Evolutionary conservation across 2,888 invertebrate genomes (phyloP), one percentile per base, ranked within the genome.

Genomic region (Drosophila quasianomalipes): DNA sequence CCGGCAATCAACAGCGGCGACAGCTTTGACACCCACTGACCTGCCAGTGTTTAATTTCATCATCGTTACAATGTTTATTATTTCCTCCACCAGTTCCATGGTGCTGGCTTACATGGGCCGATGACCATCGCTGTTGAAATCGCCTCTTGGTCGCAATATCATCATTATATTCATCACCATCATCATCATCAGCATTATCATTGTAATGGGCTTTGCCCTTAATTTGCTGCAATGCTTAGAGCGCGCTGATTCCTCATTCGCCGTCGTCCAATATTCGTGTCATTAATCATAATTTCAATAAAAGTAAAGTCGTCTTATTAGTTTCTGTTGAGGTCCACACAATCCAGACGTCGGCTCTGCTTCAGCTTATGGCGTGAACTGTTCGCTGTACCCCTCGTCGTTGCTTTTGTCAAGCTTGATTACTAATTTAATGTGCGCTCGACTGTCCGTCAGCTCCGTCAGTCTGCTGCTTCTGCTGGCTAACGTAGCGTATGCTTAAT

Each of bases 211-310:
- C 67, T 72, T 64, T 72, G 78, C 66, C 70, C 82, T 76, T 83
- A 83, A 76, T 82, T 79, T 69, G 57, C 51, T 78, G 59, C 69
- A 80, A 65, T 66, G 70, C 44, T 31, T 22, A 16, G 6, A 22
- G 58, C 41, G 41, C 72, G 55, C 59, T 79, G 82, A 76, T 74
- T 71, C 66, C 54, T 70, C 63, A 65, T 77, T 79, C 58, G 61
- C 82, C 68, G 63, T 67, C 71, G 79, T 69, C 54, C 79, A 79
- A 90, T 83, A 76, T 85, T 82, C 73, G 70, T 71, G 77, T 79
- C 92, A 86, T 91, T 91, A 88, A 91, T 91, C 91, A 91, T 91
- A 90, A 91, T 91, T 87, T 89, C 77, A 85, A 85, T 83, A 83
- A 87, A 90, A 89, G 81, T 83, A 76, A 85, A 87, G 76, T 79